A percentile compares a stretch with the other conserved stretches of the same genome.
Evolutionary conservation across 2,888 invertebrate species (phyloP).

Genomic region (Rhodophaea formosa): DNA sequence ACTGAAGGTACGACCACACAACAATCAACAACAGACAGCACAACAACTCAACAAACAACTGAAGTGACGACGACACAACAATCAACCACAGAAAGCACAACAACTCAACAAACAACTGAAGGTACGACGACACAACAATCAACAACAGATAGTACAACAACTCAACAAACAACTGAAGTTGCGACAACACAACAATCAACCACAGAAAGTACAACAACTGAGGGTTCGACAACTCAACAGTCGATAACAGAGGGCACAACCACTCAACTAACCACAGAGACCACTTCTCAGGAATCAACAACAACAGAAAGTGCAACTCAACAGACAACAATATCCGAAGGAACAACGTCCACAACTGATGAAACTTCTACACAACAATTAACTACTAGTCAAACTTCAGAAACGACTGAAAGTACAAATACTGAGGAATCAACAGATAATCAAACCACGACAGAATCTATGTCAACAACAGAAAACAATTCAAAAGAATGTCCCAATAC

Average conservation of each 20-base stretch:
- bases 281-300: too few relatives aligned
- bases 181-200: conserved; percentile 34
- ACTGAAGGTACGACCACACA: conserved; percentile 32
- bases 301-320: too few relatives aligned
- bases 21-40: conserved; percentile 31
- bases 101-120: conserved; percentile 32
- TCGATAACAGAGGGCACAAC: too few relatives aligned
- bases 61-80: not conserved
- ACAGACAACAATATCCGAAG: too few relatives aligned
- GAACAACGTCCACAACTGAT: too few relatives aligned
- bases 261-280: too few relatives aligned
- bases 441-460: conserved; percentile 12
- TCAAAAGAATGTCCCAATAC: conserved; percentile 77
- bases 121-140: conserved; percentile 29
- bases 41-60: conserved; percentile 26
- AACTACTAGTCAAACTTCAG: conserved; percentile 35
- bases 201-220: conserved; percentile 31
- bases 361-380: conserved; percentile 15
- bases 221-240: conserved; percentile 36
- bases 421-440: conserved; percentile 32
- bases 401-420: conserved; percentile 23
- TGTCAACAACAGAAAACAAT: conserved; percentile 35
- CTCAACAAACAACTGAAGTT: conserved; percentile 37
- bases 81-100: conserved; percentile 26
- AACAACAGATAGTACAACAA: conserved; percentile 36